phyloP scores from a whole-genome alignment of 2,888 invertebrate species.

The Furcula furcula region DNA sequence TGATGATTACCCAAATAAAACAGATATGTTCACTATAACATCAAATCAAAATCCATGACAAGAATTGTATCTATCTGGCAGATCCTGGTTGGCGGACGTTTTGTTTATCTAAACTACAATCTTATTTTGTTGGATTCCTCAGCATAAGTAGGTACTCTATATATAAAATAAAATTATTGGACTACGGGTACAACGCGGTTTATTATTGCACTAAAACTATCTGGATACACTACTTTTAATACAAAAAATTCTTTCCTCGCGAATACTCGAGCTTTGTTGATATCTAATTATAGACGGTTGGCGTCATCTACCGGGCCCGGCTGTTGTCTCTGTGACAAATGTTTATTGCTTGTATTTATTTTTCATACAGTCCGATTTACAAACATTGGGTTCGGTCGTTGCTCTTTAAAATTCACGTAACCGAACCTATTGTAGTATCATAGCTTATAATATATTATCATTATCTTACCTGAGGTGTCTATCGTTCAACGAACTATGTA shows the following conservation, averaged over 20 bases:
- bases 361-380: conserved; percentile 36
- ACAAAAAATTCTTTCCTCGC: conserved; percentile 33
- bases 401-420: conserved; percentile 49
- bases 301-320: conserved; percentile 37
- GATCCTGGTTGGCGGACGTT: conserved; percentile 1
- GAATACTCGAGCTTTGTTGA: conserved; percentile 46
- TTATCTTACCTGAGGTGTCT: conserved; percentile 32
- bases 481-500: conserved; percentile 38
- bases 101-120: conserved; percentile 9
- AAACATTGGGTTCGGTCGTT: conserved; percentile 53
- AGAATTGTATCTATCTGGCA: neutral
- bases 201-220: conserved; percentile 31
- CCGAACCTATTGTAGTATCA: conserved; percentile 13
- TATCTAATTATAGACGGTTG: conserved; percentile 51
- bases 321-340: conserved; percentile 45
- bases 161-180: neutral
- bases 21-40: no score
- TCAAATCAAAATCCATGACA: neutral
- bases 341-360: conserved; percentile 49
- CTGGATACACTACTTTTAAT: conserved; percentile 30
- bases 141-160: neutral
- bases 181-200: conserved; percentile 11
- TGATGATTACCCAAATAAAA: no score
- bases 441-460: conserved; percentile 16
- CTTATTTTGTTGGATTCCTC: neutral